phyloP scores from a whole-genome alignment of 2,113 vertebrate species.

The Artemisiospiza belli region DNA sequence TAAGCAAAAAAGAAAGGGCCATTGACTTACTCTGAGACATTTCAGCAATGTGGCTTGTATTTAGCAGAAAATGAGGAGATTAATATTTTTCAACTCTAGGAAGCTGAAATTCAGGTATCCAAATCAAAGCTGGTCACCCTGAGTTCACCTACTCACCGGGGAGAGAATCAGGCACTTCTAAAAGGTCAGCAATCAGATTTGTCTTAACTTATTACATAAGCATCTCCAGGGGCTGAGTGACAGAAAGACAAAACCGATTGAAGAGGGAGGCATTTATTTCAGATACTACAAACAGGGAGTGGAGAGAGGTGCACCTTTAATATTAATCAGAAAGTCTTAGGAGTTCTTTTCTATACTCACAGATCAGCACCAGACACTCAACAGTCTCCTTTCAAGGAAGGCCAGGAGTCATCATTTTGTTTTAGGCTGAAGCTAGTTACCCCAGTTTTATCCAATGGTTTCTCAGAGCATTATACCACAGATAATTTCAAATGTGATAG shows the following conservation, averaged over 20 bases:
- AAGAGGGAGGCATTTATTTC: neutral
- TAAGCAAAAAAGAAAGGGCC: neutral
- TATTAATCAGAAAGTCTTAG: neutral
- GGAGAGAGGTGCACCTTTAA: neutral
- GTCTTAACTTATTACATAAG: neutral
- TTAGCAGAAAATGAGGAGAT: neutral
- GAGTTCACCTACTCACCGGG: neutral
- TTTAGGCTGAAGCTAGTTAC: neutral
- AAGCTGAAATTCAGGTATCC: neutral
- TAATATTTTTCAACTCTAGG: neutral
- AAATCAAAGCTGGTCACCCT: neutral
- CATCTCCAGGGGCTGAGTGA: neutral
- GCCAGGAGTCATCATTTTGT: neutral
- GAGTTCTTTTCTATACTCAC: neutral
- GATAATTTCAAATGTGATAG: neutral
- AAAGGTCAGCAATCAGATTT: neutral
- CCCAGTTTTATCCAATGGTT: neutral
- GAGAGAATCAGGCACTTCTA: neutral
- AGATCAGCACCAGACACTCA: neutral
- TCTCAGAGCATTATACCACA: neutral
- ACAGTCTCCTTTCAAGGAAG: neutral
- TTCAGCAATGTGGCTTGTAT: neutral
- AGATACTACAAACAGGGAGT: neutral
- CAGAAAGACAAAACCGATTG: neutral
- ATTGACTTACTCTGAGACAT: neutral